Evolutionary conservation across 2,113 vertebrate genomes (phyloP).

Genomic region (Microcebus griseorufus): DNA sequence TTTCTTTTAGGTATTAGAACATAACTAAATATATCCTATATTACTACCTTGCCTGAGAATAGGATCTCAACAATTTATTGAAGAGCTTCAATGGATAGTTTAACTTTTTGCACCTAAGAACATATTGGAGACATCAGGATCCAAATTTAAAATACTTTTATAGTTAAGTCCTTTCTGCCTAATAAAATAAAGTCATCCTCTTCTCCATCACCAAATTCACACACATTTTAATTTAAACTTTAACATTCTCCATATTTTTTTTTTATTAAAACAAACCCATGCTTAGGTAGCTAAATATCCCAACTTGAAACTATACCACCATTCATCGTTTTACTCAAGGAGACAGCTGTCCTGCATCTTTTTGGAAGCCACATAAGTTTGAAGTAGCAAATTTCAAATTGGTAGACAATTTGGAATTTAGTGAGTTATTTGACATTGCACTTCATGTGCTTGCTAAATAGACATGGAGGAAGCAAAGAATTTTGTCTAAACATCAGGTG

Average conservation of each 20-base stretch:
- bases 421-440: background rate
- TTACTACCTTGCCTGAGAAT: constrained; percentile 1
- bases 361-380: background rate
- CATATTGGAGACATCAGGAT: background rate
- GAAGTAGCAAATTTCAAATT: background rate
- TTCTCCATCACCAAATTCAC: background rate
- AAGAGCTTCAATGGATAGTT: background rate
- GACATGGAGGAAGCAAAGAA: background rate
- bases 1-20: constrained; percentile 27
- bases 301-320: background rate
- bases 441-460: background rate
- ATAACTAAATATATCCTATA: background rate
- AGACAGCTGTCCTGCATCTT: background rate
- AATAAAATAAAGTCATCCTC: constrained; percentile 26
- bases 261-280: background rate
- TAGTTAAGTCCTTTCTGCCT: background rate
- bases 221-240: background rate
- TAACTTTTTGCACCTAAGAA: background rate
- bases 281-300: background rate
- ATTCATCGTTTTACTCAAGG: constrained; percentile 12
- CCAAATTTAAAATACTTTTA: constrained; percentile 19
- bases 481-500: background rate
- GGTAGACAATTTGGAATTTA: constrained; percentile 31
- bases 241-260: background rate
- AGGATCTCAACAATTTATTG: background rate